A percentile compares a stretch with the other conserved stretches of the same genome.
phyloP scores from a whole-genome alignment of 1,140 invertebrate genomes.

The Euwallacea similis region DNA sequence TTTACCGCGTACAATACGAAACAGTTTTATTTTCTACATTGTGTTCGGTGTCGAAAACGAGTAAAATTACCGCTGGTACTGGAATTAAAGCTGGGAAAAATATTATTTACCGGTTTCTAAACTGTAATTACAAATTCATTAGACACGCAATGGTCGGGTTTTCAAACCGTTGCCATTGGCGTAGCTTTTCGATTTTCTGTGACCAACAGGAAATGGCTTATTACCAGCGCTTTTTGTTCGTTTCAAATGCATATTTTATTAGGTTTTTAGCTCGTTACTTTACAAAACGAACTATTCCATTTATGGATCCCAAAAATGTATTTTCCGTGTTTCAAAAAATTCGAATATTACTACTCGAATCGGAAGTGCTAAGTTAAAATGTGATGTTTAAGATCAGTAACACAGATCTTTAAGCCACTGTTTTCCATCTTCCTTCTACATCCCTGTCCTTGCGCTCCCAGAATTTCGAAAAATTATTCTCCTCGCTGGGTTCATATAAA shows the following conservation, averaged over 20 bases:
- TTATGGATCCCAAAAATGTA: not conserved
- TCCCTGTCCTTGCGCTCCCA: too few species aligned
- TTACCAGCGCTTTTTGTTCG: not conserved
- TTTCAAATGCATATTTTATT: not conserved
- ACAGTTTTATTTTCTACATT: constrained; percentile 21
- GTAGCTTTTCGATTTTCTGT: constrained; percentile 10
- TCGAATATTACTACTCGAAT: not conserved
- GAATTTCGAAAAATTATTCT: too few species aligned
- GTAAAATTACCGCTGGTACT: constrained; percentile 30
- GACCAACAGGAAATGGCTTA: constrained; percentile 10
- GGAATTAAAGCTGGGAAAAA: constrained; percentile 36
- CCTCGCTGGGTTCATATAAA: too few species aligned
- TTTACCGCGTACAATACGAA: constrained; percentile 15
- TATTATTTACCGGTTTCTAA: constrained; percentile 39
- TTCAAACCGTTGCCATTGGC: constrained; percentile 29
- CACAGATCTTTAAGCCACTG: too few species aligned
- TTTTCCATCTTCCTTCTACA: too few species aligned
- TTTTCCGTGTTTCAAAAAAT: not conserved
- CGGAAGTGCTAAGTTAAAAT: not conserved
- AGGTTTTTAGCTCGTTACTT: not conserved
- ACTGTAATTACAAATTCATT: constrained; percentile 38
- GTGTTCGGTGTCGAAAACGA: constrained; percentile 34
- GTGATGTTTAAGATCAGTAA: too few species aligned
- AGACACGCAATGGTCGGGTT: constrained; percentile 38
- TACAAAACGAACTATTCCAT: not conserved